Evolutionary conservation across 2,113 vertebrate species (phyloP), one percentile per base, ranked within the genome.

Genomic region (Calyptommatus sinebrachiatus): DNA sequence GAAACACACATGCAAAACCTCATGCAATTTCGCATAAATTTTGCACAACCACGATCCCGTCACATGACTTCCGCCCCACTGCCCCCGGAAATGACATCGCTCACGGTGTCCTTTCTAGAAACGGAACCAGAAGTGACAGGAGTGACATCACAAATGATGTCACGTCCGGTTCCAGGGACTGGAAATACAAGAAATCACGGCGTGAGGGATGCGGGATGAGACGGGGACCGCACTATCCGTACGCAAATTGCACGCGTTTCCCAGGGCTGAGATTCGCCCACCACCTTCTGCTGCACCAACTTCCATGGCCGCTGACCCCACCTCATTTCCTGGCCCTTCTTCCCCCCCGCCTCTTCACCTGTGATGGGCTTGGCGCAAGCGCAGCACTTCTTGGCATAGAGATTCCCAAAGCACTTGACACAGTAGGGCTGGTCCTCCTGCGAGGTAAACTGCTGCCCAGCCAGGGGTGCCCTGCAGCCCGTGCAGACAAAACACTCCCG

Each of bases 401-500:
- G 95, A 91, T 95, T 98, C 83, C 98, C 97, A 66, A 99, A 99
- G 92, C 98, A 99, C 93, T 97, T 95, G 91, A 99, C 93, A 85
- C 98, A 99, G 94, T 97, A 99, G 0, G 98, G 98, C 88, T 94
- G 97, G 5, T 99, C 98, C 0, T 99, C 98, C 83, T 97, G 94
- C 81, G 98, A 99, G 87, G 98, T 99, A 94, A 99, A 99, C 92
- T 99, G 98, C 89, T 99, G 97, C 69, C 98, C 98, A 8, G 98
- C 98, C 93, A 99, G 94, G 92, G 98, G 98, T 0, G 93, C 94
- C 93, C 97, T 95, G 93, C 98, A 99, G 91, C 95, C 95, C 0
- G 96, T 97, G 94, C 98, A 99, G 88, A 99, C 96, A 71, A 99
- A 97, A 90, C 98, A 99, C 92, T 99, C 98, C 92, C 98, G 97